Conservation (phyloP, 2,797 vertebrate species). For the Cryptoprocta ferox region DNA sequence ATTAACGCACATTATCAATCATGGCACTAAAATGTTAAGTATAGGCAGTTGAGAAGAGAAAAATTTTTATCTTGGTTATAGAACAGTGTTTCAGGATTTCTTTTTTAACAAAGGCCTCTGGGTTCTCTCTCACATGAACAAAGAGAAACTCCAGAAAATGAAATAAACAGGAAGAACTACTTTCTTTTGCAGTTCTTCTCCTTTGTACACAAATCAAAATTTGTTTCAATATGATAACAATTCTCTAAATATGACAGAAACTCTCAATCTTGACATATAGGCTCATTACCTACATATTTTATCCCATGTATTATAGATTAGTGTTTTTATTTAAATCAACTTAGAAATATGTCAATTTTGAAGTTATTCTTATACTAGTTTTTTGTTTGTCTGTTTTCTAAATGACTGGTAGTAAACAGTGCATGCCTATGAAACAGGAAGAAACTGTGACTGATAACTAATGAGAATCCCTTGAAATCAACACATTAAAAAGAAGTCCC, state of each 20-base stretch:
- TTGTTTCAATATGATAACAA: background rate
- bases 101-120: background rate
- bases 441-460: background rate
- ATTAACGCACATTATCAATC: conserved; percentile 6
- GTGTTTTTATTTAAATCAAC: background rate
- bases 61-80: background rate
- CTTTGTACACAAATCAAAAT: background rate
- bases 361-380: background rate
- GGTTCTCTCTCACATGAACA: background rate
- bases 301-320: background rate
- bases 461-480: background rate
- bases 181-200: background rate
- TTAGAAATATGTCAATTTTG: background rate
- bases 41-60: background rate
- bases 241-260: background rate
- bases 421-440: background rate
- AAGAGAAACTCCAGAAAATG: conserved; percentile 16
- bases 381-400: background rate
- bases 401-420: background rate
- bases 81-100: background rate
- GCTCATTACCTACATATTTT: background rate
- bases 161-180: background rate
- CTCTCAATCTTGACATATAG: background rate
- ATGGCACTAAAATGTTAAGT: conserved; percentile 27
- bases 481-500: background rate